A percentile compares a stretch with the other conserved stretches of the same genome.
These are phyloP conservation scores for Nannoperca australis DNA, from an alignment of 2,797 vertebrate species.

Conservation along the genomic window DNA sequence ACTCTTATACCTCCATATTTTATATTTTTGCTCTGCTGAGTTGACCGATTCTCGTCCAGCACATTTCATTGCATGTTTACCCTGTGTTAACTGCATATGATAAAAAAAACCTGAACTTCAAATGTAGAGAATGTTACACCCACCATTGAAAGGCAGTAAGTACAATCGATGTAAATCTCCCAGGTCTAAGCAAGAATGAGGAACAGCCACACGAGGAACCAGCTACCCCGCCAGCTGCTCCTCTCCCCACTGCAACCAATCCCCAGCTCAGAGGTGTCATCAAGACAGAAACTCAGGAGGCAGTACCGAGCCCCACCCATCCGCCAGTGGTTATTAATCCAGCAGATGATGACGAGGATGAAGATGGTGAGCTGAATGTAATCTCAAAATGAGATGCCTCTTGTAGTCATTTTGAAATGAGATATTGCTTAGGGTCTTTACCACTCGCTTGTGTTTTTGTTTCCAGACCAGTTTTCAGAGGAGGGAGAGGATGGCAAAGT, in stretches of 20 bases:
- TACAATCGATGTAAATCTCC: not conserved
- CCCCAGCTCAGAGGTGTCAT: constrained; percentile 93
- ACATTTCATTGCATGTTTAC: too few relatives aligned
- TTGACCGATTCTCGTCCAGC: too few relatives aligned
- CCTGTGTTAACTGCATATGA: too few relatives aligned
- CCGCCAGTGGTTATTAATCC: constrained; percentile 97
- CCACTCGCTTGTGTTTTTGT: not conserved
- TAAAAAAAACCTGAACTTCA: not conserved
- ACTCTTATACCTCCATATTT: too few relatives aligned
- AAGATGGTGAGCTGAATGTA: constrained; percentile 84
- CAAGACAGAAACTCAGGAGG: constrained; percentile 93
- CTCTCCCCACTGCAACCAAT: constrained; percentile 84
- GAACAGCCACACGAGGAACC: constrained; percentile 80
- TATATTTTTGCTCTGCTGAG: too few relatives aligned
- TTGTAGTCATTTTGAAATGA: not conserved
- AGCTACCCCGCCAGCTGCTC: constrained; percentile 81
- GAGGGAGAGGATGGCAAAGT: constrained; percentile 92
- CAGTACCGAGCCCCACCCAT: constrained; percentile 95
- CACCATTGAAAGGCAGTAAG: not conserved
- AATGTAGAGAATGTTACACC: not conserved
- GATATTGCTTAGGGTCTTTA: not conserved
- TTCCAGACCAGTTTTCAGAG: constrained; percentile 95
- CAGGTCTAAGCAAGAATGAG: constrained; percentile 63
- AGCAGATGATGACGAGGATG: constrained; percentile 96
- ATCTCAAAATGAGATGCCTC: not conserved